phyloP scores from a whole-genome alignment of 2,888 invertebrate species.

The Dicycla oo region DNA sequence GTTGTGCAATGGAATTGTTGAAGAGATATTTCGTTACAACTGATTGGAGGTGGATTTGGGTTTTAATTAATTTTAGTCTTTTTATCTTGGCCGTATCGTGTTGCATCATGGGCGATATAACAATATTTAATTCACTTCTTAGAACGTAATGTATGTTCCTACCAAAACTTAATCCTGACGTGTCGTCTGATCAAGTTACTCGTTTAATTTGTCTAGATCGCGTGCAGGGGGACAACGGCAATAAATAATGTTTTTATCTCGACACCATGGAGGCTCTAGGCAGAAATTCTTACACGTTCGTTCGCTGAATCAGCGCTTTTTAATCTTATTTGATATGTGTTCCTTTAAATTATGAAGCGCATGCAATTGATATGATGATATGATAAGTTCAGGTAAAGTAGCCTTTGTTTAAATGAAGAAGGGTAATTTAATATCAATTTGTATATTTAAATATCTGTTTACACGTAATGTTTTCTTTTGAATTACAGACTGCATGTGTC shows the following conservation, averaged over 20 bases:
- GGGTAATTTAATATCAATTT: slow-evolving; percentile 25
- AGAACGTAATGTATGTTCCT: slow-evolving; percentile 74
- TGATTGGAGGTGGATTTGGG: slow-evolving; percentile 59
- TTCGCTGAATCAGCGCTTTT: slow-evolving; percentile 83
- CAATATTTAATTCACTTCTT: slow-evolving; percentile 71
- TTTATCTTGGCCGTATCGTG: slow-evolving; percentile 64
- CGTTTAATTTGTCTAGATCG: slow-evolving; percentile 89
- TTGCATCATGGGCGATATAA: slow-evolving; percentile 67
- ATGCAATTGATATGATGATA: slow-evolving; percentile 62
- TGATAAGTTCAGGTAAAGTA: slow-evolving; percentile 49
- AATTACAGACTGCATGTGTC: not conserved
- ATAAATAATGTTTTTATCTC: slow-evolving; percentile 89
- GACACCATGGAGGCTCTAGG: slow-evolving; percentile 81
- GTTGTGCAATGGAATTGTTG: slow-evolving; percentile 52
- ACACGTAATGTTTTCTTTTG: not conserved
- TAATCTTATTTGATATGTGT: slow-evolving; percentile 73
- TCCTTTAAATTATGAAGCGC: slow-evolving; percentile 67
- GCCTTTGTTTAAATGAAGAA: slow-evolving; percentile 41
- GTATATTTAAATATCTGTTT: not conserved
- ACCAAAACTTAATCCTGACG: slow-evolving; percentile 77
- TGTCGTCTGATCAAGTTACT: slow-evolving; percentile 85
- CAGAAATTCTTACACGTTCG: slow-evolving; percentile 88
- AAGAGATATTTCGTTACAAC: slow-evolving; percentile 40
- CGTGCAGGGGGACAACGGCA: slow-evolving; percentile 82
- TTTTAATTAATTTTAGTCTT: slow-evolving; percentile 67